Base-by-base conservation (phyloP, 2,113 vertebrate species). In the Oxyura jamaicensis region DNA sequence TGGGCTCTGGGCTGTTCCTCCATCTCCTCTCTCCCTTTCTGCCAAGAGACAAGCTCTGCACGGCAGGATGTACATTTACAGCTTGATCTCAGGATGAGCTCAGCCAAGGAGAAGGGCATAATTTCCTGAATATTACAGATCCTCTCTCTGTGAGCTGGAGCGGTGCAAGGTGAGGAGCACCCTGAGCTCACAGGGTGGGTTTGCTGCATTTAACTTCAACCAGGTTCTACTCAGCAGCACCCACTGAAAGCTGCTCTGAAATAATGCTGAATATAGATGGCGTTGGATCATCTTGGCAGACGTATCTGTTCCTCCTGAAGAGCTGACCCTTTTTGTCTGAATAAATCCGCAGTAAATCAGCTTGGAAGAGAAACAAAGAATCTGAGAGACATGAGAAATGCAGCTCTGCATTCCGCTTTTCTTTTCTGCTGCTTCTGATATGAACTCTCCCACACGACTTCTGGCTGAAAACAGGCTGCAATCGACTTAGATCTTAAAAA, bases 311-410 rank as follows among this genome's bases (percentile, higher is more conserved):
- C 28, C 12, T 86, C 46, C 72, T 77, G 36, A 86, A 48, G 17
- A 44, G 31, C 31, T 67, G 88, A 53, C 19, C 19, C 7, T 68
- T 66, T 75, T 84, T 68, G 26, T 82, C 79, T 52, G 11, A 88
- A 58, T 75, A 91, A 92, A 88, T 69, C 13, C 39, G 44, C 16
- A 84, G n/a, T 53, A 71, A 86, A 90, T 69, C 81, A 87, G 35
- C n/a, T 73, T 86, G 75, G 82, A 90, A 75, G 72, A 78, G 56
- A 91, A 93, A 96, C 50, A 86, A 95, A 86, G 71, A 92, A 77
- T 68, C 50, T 56, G 78, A 92, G 66, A 85, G 69, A 71, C 36
- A 23, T 76, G 66, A 78, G 67, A 77, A 93, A 75, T 29, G 53
- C 2, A 76, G 69, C 25, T 78, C 77, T 0, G 0, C 36, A 33